phyloP scores from a whole-genome alignment of 2,797 vertebrate genomes.

The Psittacula echo region DNA sequence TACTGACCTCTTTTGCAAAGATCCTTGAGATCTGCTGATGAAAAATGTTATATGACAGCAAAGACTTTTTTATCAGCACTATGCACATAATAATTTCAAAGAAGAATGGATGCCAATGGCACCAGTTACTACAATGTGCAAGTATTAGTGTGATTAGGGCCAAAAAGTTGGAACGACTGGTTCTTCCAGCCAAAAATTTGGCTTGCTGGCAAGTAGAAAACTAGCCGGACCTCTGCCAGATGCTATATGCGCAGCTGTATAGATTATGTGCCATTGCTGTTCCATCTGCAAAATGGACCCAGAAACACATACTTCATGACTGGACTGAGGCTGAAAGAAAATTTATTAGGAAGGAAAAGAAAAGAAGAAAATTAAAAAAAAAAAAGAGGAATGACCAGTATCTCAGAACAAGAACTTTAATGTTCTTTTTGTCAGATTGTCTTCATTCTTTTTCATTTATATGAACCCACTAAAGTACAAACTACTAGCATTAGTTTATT shows the following conservation, averaged over 20 bases:
- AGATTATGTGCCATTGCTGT: neutral
- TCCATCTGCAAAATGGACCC: neutral
- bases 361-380: too few relatives aligned
- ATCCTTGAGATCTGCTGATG: neutral
- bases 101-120: neutral
- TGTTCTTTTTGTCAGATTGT: neutral
- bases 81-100: neutral
- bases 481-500: neutral
- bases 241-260: conserved; percentile 28
- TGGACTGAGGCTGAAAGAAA: neutral
- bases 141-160: neutral
- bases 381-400: neutral
- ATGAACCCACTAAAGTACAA: neutral
- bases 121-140: neutral
- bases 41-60: neutral
- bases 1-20: neutral
- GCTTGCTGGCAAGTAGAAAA: neutral
- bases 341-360: neutral
- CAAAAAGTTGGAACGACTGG: neutral
- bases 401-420: neutral
- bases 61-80: neutral
- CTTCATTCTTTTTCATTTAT: neutral
- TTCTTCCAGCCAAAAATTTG: conserved; percentile 26
- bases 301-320: neutral
- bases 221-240: neutral